Evolutionary conservation across 1,140 invertebrate genomes (phyloP), one percentile per base, ranked within the genome.

Genomic region (Bombyx mori): DNA sequence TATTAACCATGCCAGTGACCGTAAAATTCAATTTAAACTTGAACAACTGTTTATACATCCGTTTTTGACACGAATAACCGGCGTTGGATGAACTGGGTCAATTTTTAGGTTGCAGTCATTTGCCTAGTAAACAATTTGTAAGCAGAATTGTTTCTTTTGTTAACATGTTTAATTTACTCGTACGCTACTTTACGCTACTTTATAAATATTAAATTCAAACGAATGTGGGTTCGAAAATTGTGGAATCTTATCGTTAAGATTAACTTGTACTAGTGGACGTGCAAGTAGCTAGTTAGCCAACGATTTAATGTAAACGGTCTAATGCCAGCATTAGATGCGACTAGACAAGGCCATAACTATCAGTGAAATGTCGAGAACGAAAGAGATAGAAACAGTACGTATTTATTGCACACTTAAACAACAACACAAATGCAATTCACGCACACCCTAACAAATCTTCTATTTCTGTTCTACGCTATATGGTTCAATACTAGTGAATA

Each of bases 301-400:
- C 50, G 44, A 56, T 35, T 8, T 35, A 52, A 61, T 77, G 65
- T 80, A 75, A 86, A 86, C 80, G 63, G 73, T 79, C 81, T 83
- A 84, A 84, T 61, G 76, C 81, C 75, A 79, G 81, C 78, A 83
- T 86, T 86, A 86, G 83, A 86, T 86, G 83, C 80, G 79, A 86
- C 80, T 84, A 86, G 83, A 86, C 83, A 84, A 86, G 83, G 83
- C 83, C 83, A 83, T 72, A 82, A 76, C 79, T 86, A 86, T 86
- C 83, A 86, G 81, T 86, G 79, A 86, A 86, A 86, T 86, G 83
- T 82, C 75, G 83, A 83, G 81, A 75, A 75, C 73, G 79, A 84
- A 83, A 86, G 81, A 86, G 81, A 84, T 68, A 76, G 81, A 77
- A 77, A 83, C 69, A 84, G 62, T 77, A 75, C 77, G 79, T 84